Evolutionary conservation across 2,797 vertebrate genomes (phyloP).

Genomic region (Sternarchorhynchus goeldii): DNA sequence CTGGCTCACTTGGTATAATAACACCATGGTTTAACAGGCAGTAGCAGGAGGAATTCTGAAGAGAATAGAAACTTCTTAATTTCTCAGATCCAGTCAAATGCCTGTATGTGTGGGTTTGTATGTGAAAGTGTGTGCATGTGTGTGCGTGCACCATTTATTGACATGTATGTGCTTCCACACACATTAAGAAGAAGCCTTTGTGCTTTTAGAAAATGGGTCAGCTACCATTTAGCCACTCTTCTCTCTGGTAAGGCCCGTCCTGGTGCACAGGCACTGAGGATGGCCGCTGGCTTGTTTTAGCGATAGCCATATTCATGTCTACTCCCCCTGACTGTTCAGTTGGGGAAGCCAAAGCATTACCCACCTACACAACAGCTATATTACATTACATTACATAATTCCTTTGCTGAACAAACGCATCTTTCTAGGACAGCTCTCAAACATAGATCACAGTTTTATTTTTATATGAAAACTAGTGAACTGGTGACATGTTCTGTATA

Average conservation of each 20-base stretch:
- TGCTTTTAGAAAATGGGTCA: slow-evolving; percentile 62
- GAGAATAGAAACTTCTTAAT: too few species aligned
- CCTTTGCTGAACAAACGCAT: slow-evolving; percentile 39
- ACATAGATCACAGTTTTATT: slow-evolving; percentile 36
- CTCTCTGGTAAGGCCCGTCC: slow-evolving; percentile 50
- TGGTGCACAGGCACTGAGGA: slow-evolving; percentile 42
- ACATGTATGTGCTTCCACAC: slow-evolving; percentile 36
- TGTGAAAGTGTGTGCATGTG: slow-evolving; percentile 39
- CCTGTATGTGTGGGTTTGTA: neutral
- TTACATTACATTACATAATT: slow-evolving; percentile 51
- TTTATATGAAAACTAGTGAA: neutral
- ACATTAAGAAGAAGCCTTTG: slow-evolving; percentile 47
- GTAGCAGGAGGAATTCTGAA: too few species aligned
- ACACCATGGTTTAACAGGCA: neutral
- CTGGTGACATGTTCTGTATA: neutral
- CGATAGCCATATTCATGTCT: slow-evolving; percentile 16
- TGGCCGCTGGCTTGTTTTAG: slow-evolving; percentile 42
- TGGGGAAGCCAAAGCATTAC: slow-evolving; percentile 37
- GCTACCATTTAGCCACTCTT: slow-evolving; percentile 60
- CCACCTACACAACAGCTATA: slow-evolving; percentile 42
- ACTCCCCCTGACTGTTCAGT: slow-evolving; percentile 37
- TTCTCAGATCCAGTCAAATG: neutral
- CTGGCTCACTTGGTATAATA: neutral
- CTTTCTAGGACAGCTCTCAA: slow-evolving; percentile 46
- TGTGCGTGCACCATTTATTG: slow-evolving; percentile 14